Evolutionary conservation across 2,797 vertebrate species (phyloP).

Genomic region (Carduelis carduelis): DNA sequence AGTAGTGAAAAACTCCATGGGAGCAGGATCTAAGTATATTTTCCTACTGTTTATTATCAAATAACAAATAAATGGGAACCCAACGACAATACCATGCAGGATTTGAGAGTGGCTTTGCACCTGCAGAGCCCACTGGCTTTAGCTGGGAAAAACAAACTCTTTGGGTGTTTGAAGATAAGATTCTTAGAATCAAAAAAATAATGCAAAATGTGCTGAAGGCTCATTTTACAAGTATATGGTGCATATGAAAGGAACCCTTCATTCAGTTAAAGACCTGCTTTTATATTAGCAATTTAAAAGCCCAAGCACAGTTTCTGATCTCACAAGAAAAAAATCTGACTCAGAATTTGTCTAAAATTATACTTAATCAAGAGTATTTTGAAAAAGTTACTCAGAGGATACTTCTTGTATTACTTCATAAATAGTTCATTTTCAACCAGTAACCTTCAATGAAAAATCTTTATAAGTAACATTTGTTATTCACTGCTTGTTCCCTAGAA

Average conservation of each 20-base stretch:
- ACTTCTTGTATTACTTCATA: background rate
- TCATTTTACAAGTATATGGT: background rate
- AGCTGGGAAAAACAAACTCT: background rate
- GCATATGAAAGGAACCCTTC: background rate
- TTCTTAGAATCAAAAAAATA: conserved; percentile 4
- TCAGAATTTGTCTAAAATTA: background rate
- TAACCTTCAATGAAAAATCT: background rate
- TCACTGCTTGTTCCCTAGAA: background rate
- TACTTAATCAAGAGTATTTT: background rate
- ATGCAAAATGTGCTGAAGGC: background rate
- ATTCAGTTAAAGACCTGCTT: background rate
- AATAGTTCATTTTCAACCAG: background rate
- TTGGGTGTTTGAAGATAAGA: background rate
- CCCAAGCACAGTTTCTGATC: background rate
- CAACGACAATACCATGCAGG: background rate
- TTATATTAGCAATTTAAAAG: background rate
- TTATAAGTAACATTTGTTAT: background rate
- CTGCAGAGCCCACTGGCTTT: conserved; percentile 29
- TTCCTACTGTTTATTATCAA: background rate
- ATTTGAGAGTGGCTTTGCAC: conserved; percentile 34
- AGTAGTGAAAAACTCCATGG: background rate
- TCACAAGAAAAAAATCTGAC: background rate
- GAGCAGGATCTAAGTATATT: background rate
- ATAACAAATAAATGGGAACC: background rate
- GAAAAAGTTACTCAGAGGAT: background rate